These are phyloP conservation scores for Turritopsis dohrnii DNA, from an alignment of 30 jellyfish, hydroid and myxozoan genomes.

Conservation along the genomic window DNA sequence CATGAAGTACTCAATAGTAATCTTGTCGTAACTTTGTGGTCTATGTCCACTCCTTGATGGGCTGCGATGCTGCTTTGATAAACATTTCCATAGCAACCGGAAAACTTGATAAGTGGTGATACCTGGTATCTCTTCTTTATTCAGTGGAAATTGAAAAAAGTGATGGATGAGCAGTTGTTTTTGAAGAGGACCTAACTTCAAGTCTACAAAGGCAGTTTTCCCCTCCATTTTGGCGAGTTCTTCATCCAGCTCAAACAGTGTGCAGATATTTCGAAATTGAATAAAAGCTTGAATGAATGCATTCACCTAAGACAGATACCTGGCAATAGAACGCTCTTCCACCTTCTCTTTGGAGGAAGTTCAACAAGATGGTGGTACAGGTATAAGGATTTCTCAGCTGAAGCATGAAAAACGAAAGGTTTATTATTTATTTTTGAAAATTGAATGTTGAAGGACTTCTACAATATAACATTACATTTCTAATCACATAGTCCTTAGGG, in stretches of 20 bases:
- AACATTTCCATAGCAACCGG: slow-evolving; percentile 34
- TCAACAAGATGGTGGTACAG: too few species aligned
- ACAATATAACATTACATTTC: too few species aligned
- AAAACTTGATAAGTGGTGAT: slow-evolving; percentile 31
- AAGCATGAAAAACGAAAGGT: too few species aligned
- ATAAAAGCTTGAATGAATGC: slow-evolving; percentile 37
- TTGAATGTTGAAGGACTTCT: too few species aligned
- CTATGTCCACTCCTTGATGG: neutral
- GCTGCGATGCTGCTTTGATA: neutral
- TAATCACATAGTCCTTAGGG: too few species aligned
- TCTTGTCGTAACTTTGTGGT: neutral
- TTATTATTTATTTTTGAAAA: too few species aligned
- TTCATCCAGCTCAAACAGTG: slow-evolving; percentile 59
- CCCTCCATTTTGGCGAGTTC: slow-evolving; percentile 46
- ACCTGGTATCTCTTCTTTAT: slow-evolving; percentile 32
- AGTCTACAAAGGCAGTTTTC: slow-evolving; percentile 45
- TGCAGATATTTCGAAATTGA: slow-evolving; percentile 29
- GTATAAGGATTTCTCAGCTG: too few species aligned
- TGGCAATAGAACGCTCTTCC: too few species aligned
- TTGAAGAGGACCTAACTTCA: slow-evolving; percentile 80
- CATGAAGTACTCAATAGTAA: slow-evolving; percentile 27
- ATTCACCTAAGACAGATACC: slow-evolving; percentile 28
- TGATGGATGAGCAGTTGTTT: slow-evolving; percentile 49
- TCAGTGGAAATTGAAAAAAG: slow-evolving; percentile 60
- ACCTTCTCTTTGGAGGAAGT: too few species aligned